phyloP scores from a whole-genome alignment of 2,797 vertebrate genomes.

The Acrocephalus scirpaceus region DNA sequence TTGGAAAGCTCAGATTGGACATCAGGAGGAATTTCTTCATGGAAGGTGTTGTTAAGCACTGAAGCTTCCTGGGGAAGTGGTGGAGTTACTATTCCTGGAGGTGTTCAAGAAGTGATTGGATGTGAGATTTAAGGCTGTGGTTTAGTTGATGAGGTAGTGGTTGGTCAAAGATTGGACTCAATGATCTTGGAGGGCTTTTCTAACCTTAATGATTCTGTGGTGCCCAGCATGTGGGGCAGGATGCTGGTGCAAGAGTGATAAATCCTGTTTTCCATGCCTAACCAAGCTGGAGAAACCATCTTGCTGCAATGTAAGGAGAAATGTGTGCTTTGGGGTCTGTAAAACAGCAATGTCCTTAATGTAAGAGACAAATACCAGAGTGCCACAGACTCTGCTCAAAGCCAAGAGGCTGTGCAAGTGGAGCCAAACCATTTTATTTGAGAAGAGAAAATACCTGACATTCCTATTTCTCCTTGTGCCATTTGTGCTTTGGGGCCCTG shows the following conservation, averaged over 20 bases:
- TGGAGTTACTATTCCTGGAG: neutral
- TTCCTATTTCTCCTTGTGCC: neutral
- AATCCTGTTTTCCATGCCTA: fast-evolving
- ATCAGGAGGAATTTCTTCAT: neutral
- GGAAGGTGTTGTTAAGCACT: neutral
- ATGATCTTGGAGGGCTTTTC: neutral
- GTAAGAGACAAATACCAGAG: neutral
- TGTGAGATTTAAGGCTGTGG: neutral
- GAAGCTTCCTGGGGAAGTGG: neutral
- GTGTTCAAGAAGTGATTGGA: neutral
- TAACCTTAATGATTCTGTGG: neutral
- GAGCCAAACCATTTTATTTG: neutral
- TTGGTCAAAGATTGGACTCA: neutral
- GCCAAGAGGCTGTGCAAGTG: neutral
- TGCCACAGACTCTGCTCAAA: neutral
- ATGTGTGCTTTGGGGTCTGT: neutral
- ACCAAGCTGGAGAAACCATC: neutral
- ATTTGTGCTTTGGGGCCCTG: neutral
- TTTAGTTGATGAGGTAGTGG: neutral
- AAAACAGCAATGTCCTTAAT: neutral
- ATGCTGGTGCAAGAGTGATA: fast-evolving
- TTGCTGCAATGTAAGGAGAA: neutral
- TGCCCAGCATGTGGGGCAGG: neutral
- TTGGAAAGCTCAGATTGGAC: neutral
- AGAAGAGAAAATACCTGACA: neutral